These are phyloP conservation scores for Pimephales promelas DNA, from an alignment of 2,113 vertebrate genomes.

Conservation along the genomic window DNA sequence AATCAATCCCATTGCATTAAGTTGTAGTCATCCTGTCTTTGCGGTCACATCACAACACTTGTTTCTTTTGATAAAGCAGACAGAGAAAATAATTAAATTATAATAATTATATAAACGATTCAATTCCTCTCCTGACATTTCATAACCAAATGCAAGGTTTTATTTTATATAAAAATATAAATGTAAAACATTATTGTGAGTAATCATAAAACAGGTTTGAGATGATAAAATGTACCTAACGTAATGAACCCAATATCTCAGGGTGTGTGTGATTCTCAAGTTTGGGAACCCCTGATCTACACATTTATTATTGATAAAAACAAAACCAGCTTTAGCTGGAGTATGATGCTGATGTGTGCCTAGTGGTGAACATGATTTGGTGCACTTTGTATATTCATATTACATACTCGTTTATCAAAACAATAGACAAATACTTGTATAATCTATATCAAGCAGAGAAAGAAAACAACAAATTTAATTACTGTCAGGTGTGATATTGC, in stretches of 20 bases:
- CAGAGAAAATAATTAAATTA: not conserved
- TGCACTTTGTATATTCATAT: not conserved
- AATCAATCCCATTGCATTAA: not conserved
- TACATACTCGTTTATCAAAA: not conserved
- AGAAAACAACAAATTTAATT: not conserved
- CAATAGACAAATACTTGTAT: not conserved
- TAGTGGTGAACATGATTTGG: not conserved
- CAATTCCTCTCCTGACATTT: not conserved
- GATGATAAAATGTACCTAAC: no score
- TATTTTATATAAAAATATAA: not conserved
- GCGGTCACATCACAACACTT: not conserved
- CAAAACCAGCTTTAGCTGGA: not conserved
- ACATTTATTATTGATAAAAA: not conserved
- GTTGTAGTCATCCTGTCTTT: not conserved
- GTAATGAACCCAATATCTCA: not conserved
- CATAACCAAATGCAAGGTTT: not conserved
- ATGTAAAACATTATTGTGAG: not conserved
- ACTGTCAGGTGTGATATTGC: not conserved
- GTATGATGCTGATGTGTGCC: not conserved
- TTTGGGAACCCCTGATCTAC: conserved; percentile 10
- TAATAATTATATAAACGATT: not conserved
- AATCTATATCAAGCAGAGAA: not conserved
- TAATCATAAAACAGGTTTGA: not conserved
- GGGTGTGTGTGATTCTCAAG: not conserved
- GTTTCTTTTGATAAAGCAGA: not conserved